Conservation (phyloP, 2,113 vertebrate genomes). For the Catharus fuscescens region DNA sequence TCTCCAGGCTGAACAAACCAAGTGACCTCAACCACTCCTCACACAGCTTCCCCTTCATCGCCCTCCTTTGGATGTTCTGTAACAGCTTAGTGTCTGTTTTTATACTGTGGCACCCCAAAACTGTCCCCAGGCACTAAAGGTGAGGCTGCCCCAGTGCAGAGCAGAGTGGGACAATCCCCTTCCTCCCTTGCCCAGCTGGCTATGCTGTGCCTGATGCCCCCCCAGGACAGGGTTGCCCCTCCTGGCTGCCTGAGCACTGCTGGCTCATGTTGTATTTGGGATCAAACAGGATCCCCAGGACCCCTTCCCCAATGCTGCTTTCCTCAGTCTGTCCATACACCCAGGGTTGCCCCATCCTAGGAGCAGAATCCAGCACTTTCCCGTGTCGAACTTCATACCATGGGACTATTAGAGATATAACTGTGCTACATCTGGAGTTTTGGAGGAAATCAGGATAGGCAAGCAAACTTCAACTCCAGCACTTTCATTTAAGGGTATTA, state of each 20-base stretch:
- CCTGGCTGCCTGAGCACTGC: not conserved
- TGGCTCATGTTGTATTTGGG: accelerated
- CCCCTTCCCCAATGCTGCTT: not conserved
- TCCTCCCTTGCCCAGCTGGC: not conserved
- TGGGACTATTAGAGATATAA: not conserved
- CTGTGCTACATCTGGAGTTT: not conserved
- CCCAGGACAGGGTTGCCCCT: not conserved
- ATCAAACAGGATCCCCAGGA: accelerated
- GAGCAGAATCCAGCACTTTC: not conserved
- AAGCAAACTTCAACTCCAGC: not conserved
- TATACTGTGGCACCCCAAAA: accelerated
- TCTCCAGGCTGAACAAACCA: not conserved
- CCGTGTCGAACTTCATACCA: not conserved
- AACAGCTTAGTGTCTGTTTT: not conserved
- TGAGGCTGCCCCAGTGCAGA: accelerated
- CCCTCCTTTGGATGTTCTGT: not conserved
- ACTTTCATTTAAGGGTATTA: constrained; percentile 25
- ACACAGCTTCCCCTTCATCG: accelerated
- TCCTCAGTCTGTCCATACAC: not conserved
- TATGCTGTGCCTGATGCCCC: not conserved
- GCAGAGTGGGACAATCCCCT: not conserved
- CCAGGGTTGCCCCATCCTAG: not conserved
- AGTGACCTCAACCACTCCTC: not conserved
- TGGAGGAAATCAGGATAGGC: not conserved
- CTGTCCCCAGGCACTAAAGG: not conserved